Conservation (phyloP, 2,113 vertebrate species). For the Chamaetylas fuelleborni region DNA sequence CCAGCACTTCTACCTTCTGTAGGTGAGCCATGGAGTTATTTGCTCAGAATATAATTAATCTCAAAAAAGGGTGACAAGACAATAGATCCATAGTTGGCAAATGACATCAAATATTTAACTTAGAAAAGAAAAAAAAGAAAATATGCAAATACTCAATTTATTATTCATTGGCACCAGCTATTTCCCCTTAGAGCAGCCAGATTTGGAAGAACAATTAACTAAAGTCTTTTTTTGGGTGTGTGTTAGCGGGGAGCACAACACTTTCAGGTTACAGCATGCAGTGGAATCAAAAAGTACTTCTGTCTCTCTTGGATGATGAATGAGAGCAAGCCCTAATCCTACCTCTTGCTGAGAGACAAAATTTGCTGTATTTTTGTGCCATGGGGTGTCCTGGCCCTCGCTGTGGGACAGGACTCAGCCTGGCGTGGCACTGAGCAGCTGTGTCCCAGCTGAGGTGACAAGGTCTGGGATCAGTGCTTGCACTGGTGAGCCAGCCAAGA, state of each 20-base stretch:
- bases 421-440: neutral
- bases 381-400: accelerated
- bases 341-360: neutral
- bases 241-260: neutral
- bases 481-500: neutral
- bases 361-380: neutral
- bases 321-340: neutral
- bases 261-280: neutral
- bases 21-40: neutral
- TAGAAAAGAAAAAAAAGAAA: neutral
- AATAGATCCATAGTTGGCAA: neutral
- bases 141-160: neutral
- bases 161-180: neutral
- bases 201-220: neutral
- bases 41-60: neutral
- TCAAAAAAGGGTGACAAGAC: neutral
- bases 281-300: neutral
- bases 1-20: neutral
- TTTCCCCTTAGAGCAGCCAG: neutral
- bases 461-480: neutral
- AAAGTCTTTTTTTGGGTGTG: neutral
- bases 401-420: neutral
- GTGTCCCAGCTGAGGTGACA: neutral
- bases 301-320: neutral
- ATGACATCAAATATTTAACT: neutral